Evolutionary conservation across 2,888 invertebrate genomes (phyloP), one percentile per base, ranked within the genome.

Genomic region (Phasia obesa): DNA sequence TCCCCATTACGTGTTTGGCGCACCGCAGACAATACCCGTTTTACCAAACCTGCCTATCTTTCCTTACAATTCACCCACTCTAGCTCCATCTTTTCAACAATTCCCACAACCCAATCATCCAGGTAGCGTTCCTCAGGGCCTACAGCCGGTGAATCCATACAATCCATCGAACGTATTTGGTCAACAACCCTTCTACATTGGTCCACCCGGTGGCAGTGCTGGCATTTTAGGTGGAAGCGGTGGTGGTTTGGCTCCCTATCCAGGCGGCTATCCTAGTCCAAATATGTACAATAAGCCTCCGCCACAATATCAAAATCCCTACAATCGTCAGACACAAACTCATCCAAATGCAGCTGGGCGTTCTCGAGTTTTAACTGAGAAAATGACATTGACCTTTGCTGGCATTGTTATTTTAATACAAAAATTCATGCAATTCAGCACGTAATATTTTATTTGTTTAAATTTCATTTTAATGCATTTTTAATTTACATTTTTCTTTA

Each of bases 91-190:
- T 84, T 91, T 90, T 89, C 91, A 90, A 88, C 92, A 91, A 86
- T 91, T 90, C 87, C 91, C 91, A 25, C 91, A 91, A 89, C 90
- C 91, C 77, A 90, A 90, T 85, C 90, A 91, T 89, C 92, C 92
- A 85, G 91, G 90, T 86, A 89, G 88, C 86, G 89, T 89, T 81
- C 90, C 91, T 15, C 88, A 87, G 53, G 88, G 89, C 84, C 88
- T 89, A 57, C 90, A 90, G 87, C 90, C 90, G 85, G 87, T 89
- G 86, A 91, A 91, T 87, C 91, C 91, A 60, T 90, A 90, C 88
- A 89, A 88, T 88, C 88, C 89, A 84, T 86, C 91, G 85, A 91
- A 89, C 87, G 89, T 91, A 86, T 91, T 91, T 85, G 91, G 91
- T 51, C 90, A 91, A 84, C 87, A 88, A 82, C 91, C 91, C 19